Evolutionary conservation across 1,140 invertebrate genomes (phyloP), one percentile per base, ranked within the genome.

Genomic region (Lycorma delicatula): DNA sequence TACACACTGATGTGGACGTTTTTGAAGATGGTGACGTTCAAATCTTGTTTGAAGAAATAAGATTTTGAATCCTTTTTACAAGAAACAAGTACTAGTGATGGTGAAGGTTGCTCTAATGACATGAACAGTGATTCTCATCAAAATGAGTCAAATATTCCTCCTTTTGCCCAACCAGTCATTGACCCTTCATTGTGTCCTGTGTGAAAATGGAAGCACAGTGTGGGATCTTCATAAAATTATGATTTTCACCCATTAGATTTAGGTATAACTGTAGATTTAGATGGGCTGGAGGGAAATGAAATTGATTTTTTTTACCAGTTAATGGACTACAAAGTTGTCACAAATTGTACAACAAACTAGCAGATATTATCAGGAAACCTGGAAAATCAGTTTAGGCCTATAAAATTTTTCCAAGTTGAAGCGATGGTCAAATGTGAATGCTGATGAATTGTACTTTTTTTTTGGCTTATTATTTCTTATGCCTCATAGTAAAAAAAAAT

Each of bases 371-470:
- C 20, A 25, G 26, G 23, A 20, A 49, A 23, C 3, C 16, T 11
- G 11, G 7, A 26, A 49, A 49, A 25, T n/a, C 4, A 25, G 26
- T 22, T 11, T 18, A 11, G n/a, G n/a, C n/a, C 26, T 20, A 7
- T 7, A 20, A 49, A 23, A 25, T 11, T 49, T 22, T 25, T 49
- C 47, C 9, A 49, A 49, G 16, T 7, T 49, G 23, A 49, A 49
- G 18, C 16, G 47, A 18, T 49, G 23, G 47, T 7, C 9, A 49
- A 23, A 49, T 26, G 26, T 23, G 9, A 49, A 20, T 25, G n/a
- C 47, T 18, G 47, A 49, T 49, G 47, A 49, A 25, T 9, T 49
- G 23, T 49, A 49, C 26, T 49, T 16, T 49, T 49, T 49, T 26
- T 25, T 49, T 22, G 16, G 4, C 16, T 6, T 16, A 22, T 9